Evolutionary conservation across 2,797 vertebrate genomes (phyloP).

Genomic region (Acanthiza pusilla): DNA sequence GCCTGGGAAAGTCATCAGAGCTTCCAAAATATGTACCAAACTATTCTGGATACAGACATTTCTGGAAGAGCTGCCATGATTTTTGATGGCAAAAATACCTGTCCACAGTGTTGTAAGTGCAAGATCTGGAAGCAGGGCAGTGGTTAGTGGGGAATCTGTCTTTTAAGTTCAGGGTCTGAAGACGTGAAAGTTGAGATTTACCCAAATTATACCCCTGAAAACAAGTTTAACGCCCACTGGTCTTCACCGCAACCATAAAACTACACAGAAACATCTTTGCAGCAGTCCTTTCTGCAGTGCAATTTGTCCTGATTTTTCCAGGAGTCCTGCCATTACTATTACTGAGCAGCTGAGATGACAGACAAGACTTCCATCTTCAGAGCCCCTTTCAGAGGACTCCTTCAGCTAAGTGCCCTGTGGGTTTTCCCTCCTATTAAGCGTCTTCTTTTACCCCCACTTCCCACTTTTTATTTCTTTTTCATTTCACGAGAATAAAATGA

Average conservation of each 20-base stretch:
- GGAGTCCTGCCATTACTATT: neutral
- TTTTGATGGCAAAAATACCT: conserved; percentile 35
- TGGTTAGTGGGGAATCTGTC: neutral
- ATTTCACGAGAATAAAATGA: neutral
- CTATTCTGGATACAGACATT: neutral
- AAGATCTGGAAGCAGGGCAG: neutral
- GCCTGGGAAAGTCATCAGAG: neutral
- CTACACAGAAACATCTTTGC: conserved; percentile 8
- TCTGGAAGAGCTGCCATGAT: neutral
- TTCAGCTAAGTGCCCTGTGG: conserved; percentile 32
- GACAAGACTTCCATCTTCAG: conserved; percentile 43
- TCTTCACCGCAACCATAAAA: conserved; percentile 27
- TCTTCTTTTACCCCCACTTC: rapidly evolving
- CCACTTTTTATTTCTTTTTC: neutral
- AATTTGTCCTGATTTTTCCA: conserved; percentile 36
- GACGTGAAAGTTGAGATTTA: conserved; percentile 33
- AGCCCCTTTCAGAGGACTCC: conserved; percentile 30
- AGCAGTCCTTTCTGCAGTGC: neutral
- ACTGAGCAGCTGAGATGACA: conserved; percentile 50
- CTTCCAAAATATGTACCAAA: neutral
- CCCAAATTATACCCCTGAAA: conserved; percentile 43
- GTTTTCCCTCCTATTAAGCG: conserved; percentile 15
- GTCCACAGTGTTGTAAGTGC: neutral
- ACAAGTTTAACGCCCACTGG: neutral
- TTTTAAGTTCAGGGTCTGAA: neutral